These are phyloP conservation scores for Halictus ligatus DNA, from an alignment of 2,888 invertebrate species.

Conservation along the genomic window DNA sequence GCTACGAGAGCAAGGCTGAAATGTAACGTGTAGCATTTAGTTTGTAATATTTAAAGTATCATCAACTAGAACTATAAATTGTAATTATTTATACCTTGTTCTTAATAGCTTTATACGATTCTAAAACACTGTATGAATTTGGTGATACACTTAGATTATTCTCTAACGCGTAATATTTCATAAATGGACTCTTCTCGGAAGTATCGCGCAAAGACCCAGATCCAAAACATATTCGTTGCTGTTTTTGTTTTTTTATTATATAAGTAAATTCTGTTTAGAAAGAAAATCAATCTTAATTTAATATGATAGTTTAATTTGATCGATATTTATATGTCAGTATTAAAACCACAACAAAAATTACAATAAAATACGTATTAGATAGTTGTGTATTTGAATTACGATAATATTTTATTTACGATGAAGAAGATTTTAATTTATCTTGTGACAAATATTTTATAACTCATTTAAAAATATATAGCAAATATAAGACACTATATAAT, in stretches of 20 bases:
- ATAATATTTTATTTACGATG: background rate
- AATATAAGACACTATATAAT: background rate
- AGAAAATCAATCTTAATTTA: background rate
- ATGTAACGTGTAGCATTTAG: slow-evolving; percentile 2
- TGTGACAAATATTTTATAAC: background rate
- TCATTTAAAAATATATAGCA: background rate
- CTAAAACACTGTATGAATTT: slow-evolving; percentile 72
- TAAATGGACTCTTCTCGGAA: slow-evolving; percentile 74
- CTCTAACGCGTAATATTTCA: slow-evolving; percentile 74
- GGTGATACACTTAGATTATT: slow-evolving; percentile 75
- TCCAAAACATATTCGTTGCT: slow-evolving; percentile 79
- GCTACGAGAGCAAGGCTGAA: slow-evolving; percentile 74
- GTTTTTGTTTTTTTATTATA: slow-evolving; percentile 73
- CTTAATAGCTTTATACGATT: slow-evolving; percentile 73
- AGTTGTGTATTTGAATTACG: background rate
- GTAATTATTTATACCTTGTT: slow-evolving; percentile 67
- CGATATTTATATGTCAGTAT: background rate
- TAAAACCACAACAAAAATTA: background rate
- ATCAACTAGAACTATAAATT: background rate
- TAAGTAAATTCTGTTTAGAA: slow-evolving; percentile 74
- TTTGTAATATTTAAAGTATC: background rate
- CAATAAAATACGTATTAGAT: background rate
- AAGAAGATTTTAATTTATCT: background rate
- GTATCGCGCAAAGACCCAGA: slow-evolving; percentile 76
- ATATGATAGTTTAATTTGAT: background rate